These are phyloP conservation scores for Patella vulgata DNA, from an alignment of 1,140 invertebrate species.

Conservation along the genomic window DNA sequence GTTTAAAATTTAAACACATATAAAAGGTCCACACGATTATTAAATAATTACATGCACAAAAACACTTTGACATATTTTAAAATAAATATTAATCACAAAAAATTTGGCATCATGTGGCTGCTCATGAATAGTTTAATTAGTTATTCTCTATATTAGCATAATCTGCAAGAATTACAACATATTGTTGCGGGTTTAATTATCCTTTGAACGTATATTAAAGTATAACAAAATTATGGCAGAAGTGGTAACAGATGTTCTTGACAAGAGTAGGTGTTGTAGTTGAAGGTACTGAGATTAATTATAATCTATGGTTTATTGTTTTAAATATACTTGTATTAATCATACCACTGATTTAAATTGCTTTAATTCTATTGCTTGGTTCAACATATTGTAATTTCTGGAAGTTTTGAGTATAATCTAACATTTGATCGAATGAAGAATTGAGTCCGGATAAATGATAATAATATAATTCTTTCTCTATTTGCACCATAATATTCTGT, in stretches of 20 bases:
- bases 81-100: too few species aligned
- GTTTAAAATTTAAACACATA: too few species aligned
- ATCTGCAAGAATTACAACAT: too few species aligned
- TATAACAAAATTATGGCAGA: neutral
- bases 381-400: neutral
- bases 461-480: constrained; percentile 67
- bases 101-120: too few species aligned
- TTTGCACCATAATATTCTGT: constrained; percentile 62
- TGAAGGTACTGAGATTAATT: neutral
- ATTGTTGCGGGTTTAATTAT: too few species aligned
- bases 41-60: too few species aligned
- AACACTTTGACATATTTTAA: too few species aligned
- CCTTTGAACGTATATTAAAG: constrained; percentile 4
- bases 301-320: too few species aligned
- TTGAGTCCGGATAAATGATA: constrained; percentile 65
- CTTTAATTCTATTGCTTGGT: neutral
- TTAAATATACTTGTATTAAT: too few species aligned
- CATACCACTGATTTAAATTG: neutral
- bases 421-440: constrained; percentile 45
- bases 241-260: neutral
- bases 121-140: too few species aligned
- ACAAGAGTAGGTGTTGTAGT: constrained; percentile 3
- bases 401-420: constrained; percentile 15
- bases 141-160: too few species aligned
- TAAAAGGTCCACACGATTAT: too few species aligned